Percentiles rank a stretch among this genome's conserved stretches.
phyloP scores from a whole-genome alignment of 2,797 vertebrate genomes.

The Tokudaia tokunoshimensis region DNA sequence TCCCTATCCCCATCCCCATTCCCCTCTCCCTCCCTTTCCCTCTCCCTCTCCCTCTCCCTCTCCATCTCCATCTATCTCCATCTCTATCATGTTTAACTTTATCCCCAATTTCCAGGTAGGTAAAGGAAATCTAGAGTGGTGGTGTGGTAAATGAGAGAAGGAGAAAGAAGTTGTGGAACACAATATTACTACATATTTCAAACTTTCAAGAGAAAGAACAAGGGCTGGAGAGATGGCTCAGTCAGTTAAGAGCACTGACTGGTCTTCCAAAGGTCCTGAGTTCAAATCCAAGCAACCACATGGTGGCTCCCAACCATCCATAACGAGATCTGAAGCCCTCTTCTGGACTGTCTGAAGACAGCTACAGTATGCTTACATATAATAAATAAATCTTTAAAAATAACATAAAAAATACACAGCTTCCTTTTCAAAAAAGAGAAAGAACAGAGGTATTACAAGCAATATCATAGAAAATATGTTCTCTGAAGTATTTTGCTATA shows the following conservation, averaged over 20 bases:
- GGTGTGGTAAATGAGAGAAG: not conserved
- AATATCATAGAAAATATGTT: not conserved
- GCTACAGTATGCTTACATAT: too few species aligned
- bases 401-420: too few species aligned
- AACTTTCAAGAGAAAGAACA: not conserved
- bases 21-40: accelerated
- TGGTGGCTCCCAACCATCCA: too few species aligned
- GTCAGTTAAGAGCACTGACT: too few species aligned
- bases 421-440: not conserved
- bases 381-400: too few species aligned
- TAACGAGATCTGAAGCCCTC: too few species aligned
- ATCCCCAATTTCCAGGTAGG: not conserved
- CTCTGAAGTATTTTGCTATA: not conserved
- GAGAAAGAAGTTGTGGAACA: not conserved
- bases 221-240: too few species aligned
- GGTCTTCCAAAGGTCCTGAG: too few species aligned
- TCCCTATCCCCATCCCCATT: too few species aligned
- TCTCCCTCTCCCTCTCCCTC: not conserved
- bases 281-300: too few species aligned
- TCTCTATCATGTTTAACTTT: not conserved
- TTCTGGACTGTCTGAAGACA: too few species aligned
- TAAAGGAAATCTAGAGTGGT: not conserved
- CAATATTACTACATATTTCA: not conserved
- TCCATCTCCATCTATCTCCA: not conserved
- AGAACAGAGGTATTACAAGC: not conserved